Evolutionary conservation across 2,888 invertebrate genomes (phyloP).

Genomic region (Noctua comes): DNA sequence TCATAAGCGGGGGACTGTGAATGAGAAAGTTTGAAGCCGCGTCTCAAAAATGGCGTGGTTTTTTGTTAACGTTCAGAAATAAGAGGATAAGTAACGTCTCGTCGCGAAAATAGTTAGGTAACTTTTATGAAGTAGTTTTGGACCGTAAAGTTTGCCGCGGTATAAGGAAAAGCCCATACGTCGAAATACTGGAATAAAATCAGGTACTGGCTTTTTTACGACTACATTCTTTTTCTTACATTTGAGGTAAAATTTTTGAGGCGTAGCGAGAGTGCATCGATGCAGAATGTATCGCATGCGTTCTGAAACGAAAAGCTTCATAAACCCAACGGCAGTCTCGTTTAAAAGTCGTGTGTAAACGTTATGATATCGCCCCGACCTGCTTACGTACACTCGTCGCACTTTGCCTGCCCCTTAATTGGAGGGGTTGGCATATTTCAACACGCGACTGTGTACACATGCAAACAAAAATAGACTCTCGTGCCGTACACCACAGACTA

Average conservation of each 20-base stretch:
- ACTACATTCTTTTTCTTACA: slow-evolving; percentile 4
- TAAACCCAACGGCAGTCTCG: slow-evolving; percentile 78
- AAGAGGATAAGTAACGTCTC: slow-evolving; percentile 54
- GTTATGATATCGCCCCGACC: slow-evolving; percentile 84
- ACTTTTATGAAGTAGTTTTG: slow-evolving; percentile 62
- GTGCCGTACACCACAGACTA: slow-evolving; percentile 70
- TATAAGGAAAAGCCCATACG: slow-evolving; percentile 32
- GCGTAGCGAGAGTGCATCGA: slow-evolving; percentile 46
- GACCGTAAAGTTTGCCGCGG: slow-evolving; percentile 37
- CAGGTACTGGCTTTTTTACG: neutral
- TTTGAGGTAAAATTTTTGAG: slow-evolving; percentile 19
- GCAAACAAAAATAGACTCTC: slow-evolving; percentile 82
- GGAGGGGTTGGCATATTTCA: slow-evolving; percentile 82
- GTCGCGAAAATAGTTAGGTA: slow-evolving; percentile 52
- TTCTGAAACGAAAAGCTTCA: slow-evolving; percentile 77
- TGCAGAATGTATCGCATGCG: slow-evolving; percentile 66
- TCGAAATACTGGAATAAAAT: slow-evolving; percentile 25
- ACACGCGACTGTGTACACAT: slow-evolving; percentile 80
- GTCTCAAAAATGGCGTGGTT: slow-evolving; percentile 47
- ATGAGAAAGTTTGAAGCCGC: slow-evolving; percentile 49
- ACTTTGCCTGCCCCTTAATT: slow-evolving; percentile 87
- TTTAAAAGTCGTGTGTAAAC: slow-evolving; percentile 86
- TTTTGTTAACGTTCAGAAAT: slow-evolving; percentile 53
- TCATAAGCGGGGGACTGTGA: slow-evolving; percentile 33
- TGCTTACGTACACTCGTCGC: slow-evolving; percentile 86